phyloP scores from a whole-genome alignment of 2,113 vertebrate species.

The Laterallus jamaicensis region DNA sequence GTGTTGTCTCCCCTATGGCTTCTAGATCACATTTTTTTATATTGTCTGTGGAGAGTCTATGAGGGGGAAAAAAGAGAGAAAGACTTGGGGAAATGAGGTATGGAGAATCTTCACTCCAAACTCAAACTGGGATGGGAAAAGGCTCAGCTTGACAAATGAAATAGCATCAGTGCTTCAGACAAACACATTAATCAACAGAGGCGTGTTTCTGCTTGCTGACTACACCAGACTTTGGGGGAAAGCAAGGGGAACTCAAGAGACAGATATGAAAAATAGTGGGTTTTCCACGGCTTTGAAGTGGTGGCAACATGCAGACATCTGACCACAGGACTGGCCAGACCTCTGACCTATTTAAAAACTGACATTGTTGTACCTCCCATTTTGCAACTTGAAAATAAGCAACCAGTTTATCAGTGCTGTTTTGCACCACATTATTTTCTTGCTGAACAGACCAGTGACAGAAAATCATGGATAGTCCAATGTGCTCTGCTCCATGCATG shows the following conservation, averaged over 20 bases:
- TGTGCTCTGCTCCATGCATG: background rate
- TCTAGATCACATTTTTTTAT: background rate
- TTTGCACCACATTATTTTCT: background rate
- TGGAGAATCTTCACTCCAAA: background rate
- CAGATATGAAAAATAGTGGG: accelerated
- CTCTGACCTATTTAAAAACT: background rate
- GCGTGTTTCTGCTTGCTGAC: background rate
- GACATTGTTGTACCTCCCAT: background rate
- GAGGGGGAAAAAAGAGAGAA: background rate
- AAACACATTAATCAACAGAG: background rate
- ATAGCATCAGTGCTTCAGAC: background rate
- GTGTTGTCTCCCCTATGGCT: background rate
- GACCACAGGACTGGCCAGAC: background rate
- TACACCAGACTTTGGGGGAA: background rate
- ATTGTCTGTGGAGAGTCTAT: background rate
- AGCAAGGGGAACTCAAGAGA: background rate
- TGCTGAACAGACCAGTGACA: accelerated
- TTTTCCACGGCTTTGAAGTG: background rate
- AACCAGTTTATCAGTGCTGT: background rate
- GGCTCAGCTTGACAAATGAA: background rate
- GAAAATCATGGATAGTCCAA: background rate
- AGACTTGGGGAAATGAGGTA: background rate
- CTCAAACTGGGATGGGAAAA: background rate
- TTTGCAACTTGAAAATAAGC: background rate
- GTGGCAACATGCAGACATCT: background rate